Evolutionary conservation across 2,797 vertebrate genomes (phyloP).

Genomic region (Enteromius paludinosus): DNA sequence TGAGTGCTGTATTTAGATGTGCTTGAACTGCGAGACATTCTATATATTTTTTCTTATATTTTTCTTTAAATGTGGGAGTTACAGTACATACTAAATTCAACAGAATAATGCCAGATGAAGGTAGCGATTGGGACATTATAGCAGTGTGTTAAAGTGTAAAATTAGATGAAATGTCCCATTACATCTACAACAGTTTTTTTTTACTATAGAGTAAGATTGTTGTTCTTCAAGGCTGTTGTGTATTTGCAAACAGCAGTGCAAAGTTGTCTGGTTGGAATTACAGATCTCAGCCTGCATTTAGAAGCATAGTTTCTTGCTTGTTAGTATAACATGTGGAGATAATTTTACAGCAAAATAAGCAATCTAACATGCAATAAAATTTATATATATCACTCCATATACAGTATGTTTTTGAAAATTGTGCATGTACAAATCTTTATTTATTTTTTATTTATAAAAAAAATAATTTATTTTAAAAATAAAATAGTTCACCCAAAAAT

Average conservation of each 20-base stretch:
- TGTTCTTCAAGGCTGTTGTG: not conserved
- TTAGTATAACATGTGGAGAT: not conserved
- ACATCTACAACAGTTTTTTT: not conserved
- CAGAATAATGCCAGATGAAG: not conserved
- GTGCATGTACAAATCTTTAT: no score
- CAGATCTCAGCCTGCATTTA: not conserved
- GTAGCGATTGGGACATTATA: not conserved
- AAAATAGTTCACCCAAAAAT: no score
- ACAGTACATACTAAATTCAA: not conserved
- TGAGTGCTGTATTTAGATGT: conserved; percentile 30
- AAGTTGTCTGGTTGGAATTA: not conserved
- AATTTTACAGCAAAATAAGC: not conserved
- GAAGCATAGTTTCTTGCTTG: not conserved
- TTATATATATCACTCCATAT: not conserved
- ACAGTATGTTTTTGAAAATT: not conserved
- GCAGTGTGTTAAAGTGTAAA: not conserved
- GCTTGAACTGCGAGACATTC: not conserved
- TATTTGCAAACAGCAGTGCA: not conserved
- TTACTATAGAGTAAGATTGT: not conserved
- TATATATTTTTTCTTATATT: not conserved
- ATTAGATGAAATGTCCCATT: not conserved
- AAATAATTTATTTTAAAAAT: no score
- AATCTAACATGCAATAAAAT: not conserved
- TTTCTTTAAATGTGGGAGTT: not conserved
- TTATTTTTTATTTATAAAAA: no score